Evolutionary conservation across 2,888 invertebrate species (phyloP).

Genomic region (Pseudoips prasinana): DNA sequence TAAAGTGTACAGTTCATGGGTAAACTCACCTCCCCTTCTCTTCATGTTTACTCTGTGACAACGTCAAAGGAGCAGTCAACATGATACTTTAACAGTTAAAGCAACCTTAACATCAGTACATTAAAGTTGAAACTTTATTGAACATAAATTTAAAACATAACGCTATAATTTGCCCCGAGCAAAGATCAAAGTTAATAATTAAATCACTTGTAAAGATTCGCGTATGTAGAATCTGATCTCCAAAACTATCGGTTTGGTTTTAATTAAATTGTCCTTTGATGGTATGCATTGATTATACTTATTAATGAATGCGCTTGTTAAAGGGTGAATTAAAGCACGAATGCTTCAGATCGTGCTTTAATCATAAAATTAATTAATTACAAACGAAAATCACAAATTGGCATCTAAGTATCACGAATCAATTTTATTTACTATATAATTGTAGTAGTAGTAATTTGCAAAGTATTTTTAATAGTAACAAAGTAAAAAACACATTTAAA

Average conservation of each 20-base stretch:
- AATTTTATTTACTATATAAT: too few species aligned
- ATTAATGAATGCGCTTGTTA: not conserved
- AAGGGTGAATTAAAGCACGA: too few species aligned
- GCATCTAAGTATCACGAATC: too few species aligned
- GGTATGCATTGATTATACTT: conserved; percentile 10
- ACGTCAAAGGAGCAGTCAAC: conserved; percentile 24
- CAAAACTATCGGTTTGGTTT: conserved; percentile 25
- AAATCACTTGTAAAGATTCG: conserved; percentile 28
- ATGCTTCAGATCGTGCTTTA: too few species aligned
- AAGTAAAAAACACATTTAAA: too few species aligned
- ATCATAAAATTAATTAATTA: too few species aligned
- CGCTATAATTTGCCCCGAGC: conserved; percentile 18
- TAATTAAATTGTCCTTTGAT: conserved; percentile 29
- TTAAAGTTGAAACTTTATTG: conserved; percentile 7
- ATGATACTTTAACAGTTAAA: conserved; percentile 1
- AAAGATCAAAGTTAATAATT: conserved; percentile 35
- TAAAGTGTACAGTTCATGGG: conserved; percentile 1
- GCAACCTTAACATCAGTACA: not conserved
- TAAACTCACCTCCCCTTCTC: conserved; percentile 11
- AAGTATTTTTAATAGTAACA: too few species aligned
- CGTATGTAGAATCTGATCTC: conserved; percentile 17
- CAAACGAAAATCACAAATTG: too few species aligned
- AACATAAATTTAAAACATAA: not conserved
- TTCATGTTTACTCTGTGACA: conserved; percentile 8
- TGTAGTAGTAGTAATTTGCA: too few species aligned